Evolutionary conservation across 2,888 invertebrate species (phyloP), one percentile per base, ranked within the genome.

Genomic region (Ernsta delagoae): DNA sequence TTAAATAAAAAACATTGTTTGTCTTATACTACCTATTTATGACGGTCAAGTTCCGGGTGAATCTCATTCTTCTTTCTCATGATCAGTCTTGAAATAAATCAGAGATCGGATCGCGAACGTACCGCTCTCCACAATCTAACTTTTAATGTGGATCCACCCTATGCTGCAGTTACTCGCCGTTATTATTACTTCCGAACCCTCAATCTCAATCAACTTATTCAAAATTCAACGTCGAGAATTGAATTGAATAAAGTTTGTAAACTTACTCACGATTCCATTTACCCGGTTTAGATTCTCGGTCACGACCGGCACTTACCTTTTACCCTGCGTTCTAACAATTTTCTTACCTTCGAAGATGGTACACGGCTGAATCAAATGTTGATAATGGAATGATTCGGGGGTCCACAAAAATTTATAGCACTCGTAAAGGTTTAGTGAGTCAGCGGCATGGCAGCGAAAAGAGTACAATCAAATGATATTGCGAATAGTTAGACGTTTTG

Each of bases 341-440:
- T 56, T 54, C 43, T 16, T 60, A 62, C 56, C 61, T 39, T 48
- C 24, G 45, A 61, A 61, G 56, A 16, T 62, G 56, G n/a, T 41
- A 61, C 48, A 50, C 60, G 43, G 39, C 53, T 48, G 65, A 48
- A 48, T 65, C 16, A 59, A 59, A 65, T 16, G 8, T 36, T 57
- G 43, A 31, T 34, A 57, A 36, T 39, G 31, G 59, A 65, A 59
- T 50, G 65, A 36, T 65, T 65, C 6, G 59, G 43, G 24, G 11
- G 34, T 41, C 43, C 43, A 59, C 24, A 59, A 59, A 59, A 59
- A 43, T 11, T 59, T 41, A 59, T 41, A 41, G 24, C 8, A 3
- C 43, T 48, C 34, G 16, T 61, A 67, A 69, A 73, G 65, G 70
- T 67, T 70, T 70, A 72, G 66, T 72, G 16, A 41, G 70, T 60